Percentiles rank a stretch among this genome's conserved stretches.
phyloP scores from a whole-genome alignment of 2,113 vertebrate genomes.

The Perca fluviatilis region DNA sequence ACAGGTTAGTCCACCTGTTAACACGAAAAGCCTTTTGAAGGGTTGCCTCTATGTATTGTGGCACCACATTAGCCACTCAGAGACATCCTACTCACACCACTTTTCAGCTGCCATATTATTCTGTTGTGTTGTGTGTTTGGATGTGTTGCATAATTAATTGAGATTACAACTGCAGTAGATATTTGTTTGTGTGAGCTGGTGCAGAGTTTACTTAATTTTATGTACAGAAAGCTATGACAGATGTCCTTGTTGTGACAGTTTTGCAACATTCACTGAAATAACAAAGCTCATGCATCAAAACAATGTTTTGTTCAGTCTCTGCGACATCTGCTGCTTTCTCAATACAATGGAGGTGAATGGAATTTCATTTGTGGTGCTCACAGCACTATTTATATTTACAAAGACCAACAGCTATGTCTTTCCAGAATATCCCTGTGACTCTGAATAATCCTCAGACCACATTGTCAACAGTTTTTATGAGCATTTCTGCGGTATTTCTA shows the following conservation, averaged over 20 bases:
- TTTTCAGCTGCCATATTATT: neutral
- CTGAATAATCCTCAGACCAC: too few relatives aligned
- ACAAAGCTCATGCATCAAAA: neutral
- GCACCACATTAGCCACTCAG: neutral
- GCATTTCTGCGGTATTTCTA: too few relatives aligned
- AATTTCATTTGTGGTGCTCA: too few relatives aligned
- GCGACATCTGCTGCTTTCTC: too few relatives aligned
- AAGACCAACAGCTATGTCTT: too few relatives aligned
- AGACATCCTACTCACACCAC: neutral
- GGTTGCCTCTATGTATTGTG: neutral
- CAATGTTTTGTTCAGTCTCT: neutral
- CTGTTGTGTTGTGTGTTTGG: neutral
- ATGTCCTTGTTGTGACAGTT: constrained; percentile 47
- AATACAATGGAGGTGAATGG: too few relatives aligned
- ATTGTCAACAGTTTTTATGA: too few relatives aligned
- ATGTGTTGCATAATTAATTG: constrained; percentile 5
- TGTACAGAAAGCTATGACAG: neutral
- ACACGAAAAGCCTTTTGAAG: neutral
- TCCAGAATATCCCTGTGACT: too few relatives aligned
- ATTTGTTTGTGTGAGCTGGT: constrained; percentile 32
- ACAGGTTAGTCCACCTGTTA: constrained; percentile 20
- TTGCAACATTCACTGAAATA: constrained; percentile 11
- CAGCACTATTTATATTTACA: too few relatives aligned
- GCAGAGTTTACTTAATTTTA: constrained; percentile 16
- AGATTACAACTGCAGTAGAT: neutral